These are phyloP conservation scores for Syngnathus acus DNA, from an alignment of 2,797 vertebrate species.

Conservation along the genomic window DNA sequence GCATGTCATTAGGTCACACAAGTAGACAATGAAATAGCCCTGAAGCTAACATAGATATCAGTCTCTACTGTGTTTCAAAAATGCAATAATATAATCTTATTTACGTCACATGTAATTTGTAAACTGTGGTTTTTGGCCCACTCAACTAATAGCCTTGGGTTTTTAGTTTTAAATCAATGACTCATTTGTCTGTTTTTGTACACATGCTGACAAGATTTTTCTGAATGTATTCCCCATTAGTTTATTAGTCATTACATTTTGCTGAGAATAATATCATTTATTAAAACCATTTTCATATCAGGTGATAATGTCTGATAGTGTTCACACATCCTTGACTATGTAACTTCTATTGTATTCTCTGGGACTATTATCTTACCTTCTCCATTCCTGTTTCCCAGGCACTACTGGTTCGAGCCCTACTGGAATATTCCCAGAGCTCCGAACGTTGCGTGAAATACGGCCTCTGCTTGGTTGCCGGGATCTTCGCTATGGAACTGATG, in stretches of 20 bases:
- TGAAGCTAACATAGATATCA: too few species aligned
- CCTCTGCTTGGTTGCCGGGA: slow-evolving; percentile 66
- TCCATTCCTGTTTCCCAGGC: slow-evolving; percentile 52
- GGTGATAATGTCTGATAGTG: not conserved
- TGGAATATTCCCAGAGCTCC: slow-evolving; percentile 72
- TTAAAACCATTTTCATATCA: not conserved
- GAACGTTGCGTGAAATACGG: slow-evolving; percentile 59
- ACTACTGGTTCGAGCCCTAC: slow-evolving; percentile 69
- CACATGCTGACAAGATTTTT: not conserved
- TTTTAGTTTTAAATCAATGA: slow-evolving; percentile 51
- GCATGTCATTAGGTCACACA: not conserved
- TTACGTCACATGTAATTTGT: slow-evolving; percentile 13
- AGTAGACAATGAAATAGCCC: not conserved
- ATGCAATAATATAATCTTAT: slow-evolving; percentile 17
- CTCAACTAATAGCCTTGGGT: slow-evolving; percentile 56
- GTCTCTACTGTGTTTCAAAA: too few species aligned
- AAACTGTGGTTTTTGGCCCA: slow-evolving; percentile 8
- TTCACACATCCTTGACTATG: not conserved
- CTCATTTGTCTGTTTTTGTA: slow-evolving; percentile 12
- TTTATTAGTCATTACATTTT: not conserved
- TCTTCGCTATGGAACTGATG: slow-evolving; percentile 71
- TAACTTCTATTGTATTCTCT: not conserved
- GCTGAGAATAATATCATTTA: too few species aligned
- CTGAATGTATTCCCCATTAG: not conserved
- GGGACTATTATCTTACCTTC: not conserved